Conservation (phyloP, 2,113 vertebrate species). For the Picathartes gymnocephalus region DNA sequence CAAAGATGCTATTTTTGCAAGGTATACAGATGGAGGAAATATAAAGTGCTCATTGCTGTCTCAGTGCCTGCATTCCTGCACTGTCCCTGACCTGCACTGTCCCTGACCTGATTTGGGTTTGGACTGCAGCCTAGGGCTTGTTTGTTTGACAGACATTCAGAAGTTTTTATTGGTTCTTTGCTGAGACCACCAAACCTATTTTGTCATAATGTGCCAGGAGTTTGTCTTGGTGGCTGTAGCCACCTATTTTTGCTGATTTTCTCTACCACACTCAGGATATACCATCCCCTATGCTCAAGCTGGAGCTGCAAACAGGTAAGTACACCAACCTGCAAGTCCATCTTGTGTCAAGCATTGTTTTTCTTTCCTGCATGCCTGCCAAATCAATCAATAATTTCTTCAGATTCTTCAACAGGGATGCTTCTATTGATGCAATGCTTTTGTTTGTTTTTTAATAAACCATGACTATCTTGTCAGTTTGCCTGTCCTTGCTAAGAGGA, state of each 20-base stretch:
- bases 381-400: neutral
- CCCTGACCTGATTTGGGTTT: conserved; percentile 6
- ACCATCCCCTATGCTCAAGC: neutral
- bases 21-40: conserved; percentile 52
- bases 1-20: conserved; percentile 66
- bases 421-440: neutral
- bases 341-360: neutral
- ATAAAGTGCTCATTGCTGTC: conserved; percentile 18
- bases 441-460: neutral
- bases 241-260: neutral
- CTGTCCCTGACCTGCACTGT: conserved; percentile 41
- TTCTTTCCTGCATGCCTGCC: neutral
- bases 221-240: neutral
- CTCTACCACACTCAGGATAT: neutral
- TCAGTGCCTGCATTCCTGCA: conserved; percentile 6
- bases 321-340: neutral
- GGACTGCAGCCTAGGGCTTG: neutral
- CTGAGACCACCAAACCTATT: neutral
- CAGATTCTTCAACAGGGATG: neutral
- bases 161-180: neutral
- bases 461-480: neutral
- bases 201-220: neutral
- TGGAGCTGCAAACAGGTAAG: neutral
- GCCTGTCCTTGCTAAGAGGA: neutral
- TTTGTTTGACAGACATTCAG: neutral